Evolutionary conservation across 2,113 vertebrate species (phyloP), one percentile per base, ranked within the genome.

Genomic region (Chaetodon auriga): DNA sequence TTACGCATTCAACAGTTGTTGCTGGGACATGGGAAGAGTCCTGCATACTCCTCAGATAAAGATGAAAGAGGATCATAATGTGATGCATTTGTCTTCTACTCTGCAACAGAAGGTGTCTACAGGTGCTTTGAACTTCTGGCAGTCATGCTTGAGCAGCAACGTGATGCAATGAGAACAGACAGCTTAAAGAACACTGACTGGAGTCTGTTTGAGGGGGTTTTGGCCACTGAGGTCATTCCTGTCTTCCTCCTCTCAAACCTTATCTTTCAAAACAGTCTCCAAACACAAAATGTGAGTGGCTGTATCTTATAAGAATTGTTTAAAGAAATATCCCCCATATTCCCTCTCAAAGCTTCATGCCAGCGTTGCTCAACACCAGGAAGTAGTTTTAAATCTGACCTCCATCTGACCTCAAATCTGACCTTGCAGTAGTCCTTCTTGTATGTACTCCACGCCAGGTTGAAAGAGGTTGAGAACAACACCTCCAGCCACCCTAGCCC

Each of bases 341-440:
- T 25, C 1, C 5, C 6, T 76, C 36, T 61, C 16, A 54, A 54
- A 45, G n/a, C 35, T 45, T 41, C 18, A 21, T 30, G 46, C 25
- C 54, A 61, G 36, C 48, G 38, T 62, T 63, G 23, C 23, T 66
- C 45, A 68, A 35, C 45, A 62, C 18, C 60, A 43, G 6, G 45
- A 25, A 65, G 63, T 13, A 21, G 7, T 49, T 66, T 78, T 6
- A 65, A 58, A 65, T 41, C 6, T 36, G 64, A 68, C 54, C 55
- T 63, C 19, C 19, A 10, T 41, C 6, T 36, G 64, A 68, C 54
- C 55, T 63, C 19, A 14, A 10, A 3, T 30, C 30, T 3, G 3
- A 3, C 30, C 30, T 18, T 7, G 21, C 49, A 2, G 60, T 49
- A 8, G 19, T 57, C 45, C 25, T 49, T 25, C 41, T 2, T 64